These are phyloP conservation scores for Medauroidea extradentata DNA, from an alignment of 1,140 invertebrate genomes.

Conservation along the genomic window DNA sequence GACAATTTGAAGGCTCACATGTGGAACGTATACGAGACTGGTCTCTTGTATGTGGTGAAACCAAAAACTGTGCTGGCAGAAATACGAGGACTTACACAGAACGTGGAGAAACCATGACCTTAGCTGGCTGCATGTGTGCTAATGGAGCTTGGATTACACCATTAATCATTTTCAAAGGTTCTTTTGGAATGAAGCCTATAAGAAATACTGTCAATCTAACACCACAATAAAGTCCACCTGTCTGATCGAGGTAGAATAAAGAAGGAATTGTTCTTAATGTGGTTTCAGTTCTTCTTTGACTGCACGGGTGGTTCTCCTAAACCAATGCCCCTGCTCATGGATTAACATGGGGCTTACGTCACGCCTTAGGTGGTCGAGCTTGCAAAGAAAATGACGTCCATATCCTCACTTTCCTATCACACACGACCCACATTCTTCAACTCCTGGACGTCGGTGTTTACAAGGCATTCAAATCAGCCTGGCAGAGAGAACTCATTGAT, in stretches of 20 bases:
- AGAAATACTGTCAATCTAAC: conserved; percentile 2
- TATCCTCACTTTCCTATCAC: conserved; percentile 36
- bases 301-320: no score
- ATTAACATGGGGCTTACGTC: conserved; percentile 35
- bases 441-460: conserved; percentile 40
- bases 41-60: conserved; percentile 3
- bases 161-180: conserved; percentile 7
- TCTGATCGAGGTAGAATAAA: conserved; percentile 7
- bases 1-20: not conserved
- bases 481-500: not conserved
- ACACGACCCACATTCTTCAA: conserved; percentile 38
- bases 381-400: conserved; percentile 35
- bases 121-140: conserved; percentile 1
- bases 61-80: not conserved
- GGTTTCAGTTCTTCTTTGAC: not conserved
- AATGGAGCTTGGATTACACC: conserved; percentile 9
- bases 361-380: conserved; percentile 32
- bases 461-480: conserved; percentile 37
- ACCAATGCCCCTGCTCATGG: conserved; percentile 24
- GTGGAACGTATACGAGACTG: conserved; percentile 6
- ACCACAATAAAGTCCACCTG: conserved; percentile 1
- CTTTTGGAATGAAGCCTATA: not conserved
- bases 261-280: conserved; percentile 1
- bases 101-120: not conserved
- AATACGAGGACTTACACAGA: not conserved